phyloP scores from a whole-genome alignment of 1,140 invertebrate genomes.

The Brachionus rotundiformis region DNA sequence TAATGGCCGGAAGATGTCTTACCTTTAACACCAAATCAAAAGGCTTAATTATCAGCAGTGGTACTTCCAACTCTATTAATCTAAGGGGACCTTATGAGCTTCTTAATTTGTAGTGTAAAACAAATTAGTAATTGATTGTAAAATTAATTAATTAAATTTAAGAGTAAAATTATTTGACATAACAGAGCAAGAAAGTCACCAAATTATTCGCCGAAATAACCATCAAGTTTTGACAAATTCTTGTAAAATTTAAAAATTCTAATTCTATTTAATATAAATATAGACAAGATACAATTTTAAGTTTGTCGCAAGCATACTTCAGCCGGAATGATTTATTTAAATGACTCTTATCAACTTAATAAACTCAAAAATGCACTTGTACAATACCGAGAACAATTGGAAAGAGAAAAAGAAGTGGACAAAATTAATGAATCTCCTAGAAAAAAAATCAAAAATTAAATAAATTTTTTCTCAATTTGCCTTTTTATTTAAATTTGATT shows the following conservation, averaged over 20 bases:
- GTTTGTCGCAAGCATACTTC: conserved; percentile 41
- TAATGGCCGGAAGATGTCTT: conserved; percentile 46
- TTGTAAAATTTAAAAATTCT: neutral
- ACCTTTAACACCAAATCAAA: conserved; percentile 47
- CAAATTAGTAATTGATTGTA: neutral
- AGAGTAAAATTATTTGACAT: conserved; percentile 47
- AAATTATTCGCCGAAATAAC: conserved; percentile 22
- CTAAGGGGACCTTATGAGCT: conserved; percentile 43
- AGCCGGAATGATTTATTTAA: conserved; percentile 43
- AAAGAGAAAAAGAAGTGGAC: neutral
- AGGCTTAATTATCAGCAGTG: conserved; percentile 34
- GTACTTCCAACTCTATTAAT: neutral
- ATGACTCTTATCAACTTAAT: neutral
- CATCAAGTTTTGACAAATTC: conserved; percentile 34
- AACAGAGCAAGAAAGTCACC: conserved; percentile 21
- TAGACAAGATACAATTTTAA: neutral
- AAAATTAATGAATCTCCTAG: neutral
- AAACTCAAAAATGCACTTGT: neutral
- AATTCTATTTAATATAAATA: neutral
- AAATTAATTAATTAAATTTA: neutral
- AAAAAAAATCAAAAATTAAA: neutral
- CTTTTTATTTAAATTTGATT: neutral
- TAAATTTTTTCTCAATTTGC: neutral
- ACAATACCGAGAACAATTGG: neutral
- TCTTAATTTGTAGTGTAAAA: neutral